Evolutionary conservation across 2,888 invertebrate species (phyloP), one percentile per base, ranked within the genome.

Genomic region (Habrosyne pyritoides): DNA sequence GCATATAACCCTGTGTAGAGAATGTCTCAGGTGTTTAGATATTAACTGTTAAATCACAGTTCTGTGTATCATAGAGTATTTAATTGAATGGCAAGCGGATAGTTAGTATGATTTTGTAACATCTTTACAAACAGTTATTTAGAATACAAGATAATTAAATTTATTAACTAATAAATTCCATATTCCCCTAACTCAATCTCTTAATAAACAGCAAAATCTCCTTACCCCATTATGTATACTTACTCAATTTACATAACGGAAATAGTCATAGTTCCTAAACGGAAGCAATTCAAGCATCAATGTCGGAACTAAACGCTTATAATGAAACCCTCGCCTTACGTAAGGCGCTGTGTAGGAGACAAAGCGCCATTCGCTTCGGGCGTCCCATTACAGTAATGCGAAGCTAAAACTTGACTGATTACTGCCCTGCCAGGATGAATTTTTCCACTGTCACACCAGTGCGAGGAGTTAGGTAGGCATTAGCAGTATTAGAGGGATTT

Each of bases 401-500:
- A 71, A 81, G 86, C 85, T 87, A 83, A 85, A 87, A 86, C 87
- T 87, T 88, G 88, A 87, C 86, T 83, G 87, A 89, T 89, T 83
- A 85, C 87, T 73, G 79, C 73, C 77, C 74, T 75, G 79, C 73
- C 74, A 75, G 79, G 81, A 74, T 78, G 81, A 83, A 84, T 88
- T 86, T 87, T 86, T 84, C 83, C 70, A 73, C 75, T 79, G 81
- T 80, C 83, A 70, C 77, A 73, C 61, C 64, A 64, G 54, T 65
- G 61, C 61, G 55, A 46, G 60, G 68, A 70, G 75, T 75, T 73
- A 69, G 67, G 68, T 66, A 74, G 77, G 77, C 83, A 83, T 87
- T 86, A 83, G 77, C 74, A 68, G 82, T 76, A 79, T 85, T 82
- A 80, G 71, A 67, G 67, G 75, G 81, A 81, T 81, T 81, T 79